These are phyloP conservation scores for Corella eumyota DNA, from an alignment of 23 tunicate genomes.

Conservation along the genomic window DNA sequence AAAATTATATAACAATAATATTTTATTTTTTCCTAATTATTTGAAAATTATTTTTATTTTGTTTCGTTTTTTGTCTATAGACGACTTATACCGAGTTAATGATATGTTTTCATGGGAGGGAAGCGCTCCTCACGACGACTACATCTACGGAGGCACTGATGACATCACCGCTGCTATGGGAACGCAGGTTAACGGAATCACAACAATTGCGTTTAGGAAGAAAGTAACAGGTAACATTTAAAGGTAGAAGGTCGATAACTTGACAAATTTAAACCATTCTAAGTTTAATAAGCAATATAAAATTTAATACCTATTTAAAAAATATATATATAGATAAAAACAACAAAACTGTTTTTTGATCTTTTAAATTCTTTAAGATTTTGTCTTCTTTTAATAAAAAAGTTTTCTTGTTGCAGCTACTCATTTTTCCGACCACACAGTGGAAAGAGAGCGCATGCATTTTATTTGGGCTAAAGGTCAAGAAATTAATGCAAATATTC, in stretches of 20 bases:
- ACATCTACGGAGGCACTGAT: conserved; percentile 38
- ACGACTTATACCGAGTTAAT: conserved; percentile 13
- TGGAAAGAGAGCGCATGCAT: conserved; percentile 5
- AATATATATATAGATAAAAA: no score
- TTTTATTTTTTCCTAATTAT: no score
- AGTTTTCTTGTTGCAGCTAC: conserved; percentile 6
- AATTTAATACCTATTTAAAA: no score
- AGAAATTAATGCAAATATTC: conserved; percentile 5
- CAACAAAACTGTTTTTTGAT: no score
- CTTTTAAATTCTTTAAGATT: no score
- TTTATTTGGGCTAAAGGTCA: conserved; percentile 24
- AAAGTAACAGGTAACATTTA: conserved; percentile 18
- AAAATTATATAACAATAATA: not conserved
- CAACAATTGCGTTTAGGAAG: conserved; percentile 33
- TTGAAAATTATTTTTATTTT: not conserved
- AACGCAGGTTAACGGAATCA: conserved; percentile 18
- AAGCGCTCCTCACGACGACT: conserved; percentile 17
- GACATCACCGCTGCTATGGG: conserved; percentile 40
- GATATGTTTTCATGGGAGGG: conserved; percentile 37
- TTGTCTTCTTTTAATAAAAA: no score
- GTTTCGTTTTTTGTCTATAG: conserved; percentile 9
- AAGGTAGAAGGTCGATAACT: no score
- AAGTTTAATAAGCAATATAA: no score
- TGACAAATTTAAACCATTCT: no score
- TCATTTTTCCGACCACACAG: conserved; percentile 12